Conservation (phyloP, 2,113 vertebrate genomes). For the Chloropsis hardwickii region DNA sequence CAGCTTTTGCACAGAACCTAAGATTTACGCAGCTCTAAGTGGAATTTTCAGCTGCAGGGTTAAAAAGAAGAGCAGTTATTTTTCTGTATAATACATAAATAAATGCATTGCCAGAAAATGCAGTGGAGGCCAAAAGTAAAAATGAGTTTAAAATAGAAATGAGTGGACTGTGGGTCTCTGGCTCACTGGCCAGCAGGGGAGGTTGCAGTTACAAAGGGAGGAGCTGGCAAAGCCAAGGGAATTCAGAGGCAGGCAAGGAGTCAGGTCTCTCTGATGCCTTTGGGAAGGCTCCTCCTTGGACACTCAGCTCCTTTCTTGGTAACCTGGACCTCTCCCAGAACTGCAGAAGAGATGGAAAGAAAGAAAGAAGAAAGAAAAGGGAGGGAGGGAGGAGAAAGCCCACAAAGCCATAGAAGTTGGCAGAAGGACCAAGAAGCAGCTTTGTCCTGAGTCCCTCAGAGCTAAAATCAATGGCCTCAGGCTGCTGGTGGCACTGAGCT, state of each 20-base stretch:
- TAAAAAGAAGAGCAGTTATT: neutral
- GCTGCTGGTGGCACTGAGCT: neutral
- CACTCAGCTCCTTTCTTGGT: neutral
- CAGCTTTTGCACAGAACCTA: neutral
- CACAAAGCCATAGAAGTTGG: neutral
- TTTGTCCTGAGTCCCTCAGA: neutral
- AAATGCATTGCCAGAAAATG: neutral
- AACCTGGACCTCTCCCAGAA: accelerated
- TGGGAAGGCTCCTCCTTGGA: neutral
- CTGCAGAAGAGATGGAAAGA: neutral
- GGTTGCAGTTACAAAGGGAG: neutral
- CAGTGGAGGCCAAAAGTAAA: neutral
- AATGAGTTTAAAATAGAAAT: neutral
- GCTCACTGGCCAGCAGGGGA: neutral
- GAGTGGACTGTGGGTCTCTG: neutral
- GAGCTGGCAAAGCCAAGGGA: neutral
- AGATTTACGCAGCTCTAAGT: neutral
- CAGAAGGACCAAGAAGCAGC: neutral
- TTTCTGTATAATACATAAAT: neutral
- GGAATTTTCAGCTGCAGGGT: neutral
- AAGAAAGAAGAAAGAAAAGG: neutral
- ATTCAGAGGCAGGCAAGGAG: neutral
- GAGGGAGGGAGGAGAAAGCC: neutral
- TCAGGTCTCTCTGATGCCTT: neutral
- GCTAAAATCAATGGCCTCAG: neutral